phyloP scores from a whole-genome alignment of 1,140 invertebrate genomes.

The Drosophila jambulina region DNA sequence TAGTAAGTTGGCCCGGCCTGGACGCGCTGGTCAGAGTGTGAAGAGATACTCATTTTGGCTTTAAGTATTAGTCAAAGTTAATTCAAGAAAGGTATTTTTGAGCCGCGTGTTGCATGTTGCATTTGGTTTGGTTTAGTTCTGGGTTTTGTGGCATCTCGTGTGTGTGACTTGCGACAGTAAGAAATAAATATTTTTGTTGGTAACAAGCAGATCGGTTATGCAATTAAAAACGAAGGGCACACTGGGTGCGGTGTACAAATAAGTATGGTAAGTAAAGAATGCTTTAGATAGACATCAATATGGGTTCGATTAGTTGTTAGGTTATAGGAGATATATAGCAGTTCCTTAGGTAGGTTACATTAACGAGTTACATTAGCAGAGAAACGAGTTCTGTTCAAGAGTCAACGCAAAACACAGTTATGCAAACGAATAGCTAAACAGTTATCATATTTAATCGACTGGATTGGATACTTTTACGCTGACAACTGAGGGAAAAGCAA shows the following conservation, averaged over 20 bases:
- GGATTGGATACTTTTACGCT: slow-evolving; percentile 32
- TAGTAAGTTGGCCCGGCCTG: slow-evolving; percentile 50
- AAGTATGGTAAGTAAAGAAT: slow-evolving; percentile 49
- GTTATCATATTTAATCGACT: slow-evolving; percentile 37
- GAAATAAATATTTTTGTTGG: slow-evolving; percentile 51
- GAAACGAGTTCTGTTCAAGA: slow-evolving; percentile 52
- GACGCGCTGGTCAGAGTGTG: slow-evolving; percentile 43
- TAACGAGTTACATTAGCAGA: slow-evolving; percentile 69
- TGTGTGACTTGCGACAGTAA: slow-evolving; percentile 65
- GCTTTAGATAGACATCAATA: slow-evolving; percentile 74
- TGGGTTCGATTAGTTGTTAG: slow-evolving; percentile 48
- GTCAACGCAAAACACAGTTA: slow-evolving; percentile 61
- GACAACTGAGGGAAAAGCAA: slow-evolving; percentile 36
- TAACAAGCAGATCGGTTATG: slow-evolving; percentile 75
- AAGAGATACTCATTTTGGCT: slow-evolving; percentile 49
- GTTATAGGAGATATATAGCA: slow-evolving; percentile 62
- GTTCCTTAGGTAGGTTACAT: slow-evolving; percentile 58
- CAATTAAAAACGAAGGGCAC: slow-evolving; percentile 63
- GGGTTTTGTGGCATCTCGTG: slow-evolving; percentile 38
- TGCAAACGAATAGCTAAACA: slow-evolving; percentile 64
- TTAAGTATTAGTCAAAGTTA: slow-evolving; percentile 68
- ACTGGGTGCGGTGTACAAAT: slow-evolving; percentile 62
- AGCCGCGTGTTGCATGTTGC: slow-evolving; percentile 59
- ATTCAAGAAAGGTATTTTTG: slow-evolving; percentile 78
- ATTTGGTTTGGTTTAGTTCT: slow-evolving; percentile 40